A percentile compares a stretch with the other conserved stretches of the same genome.
phyloP scores from a whole-genome alignment of 2,797 vertebrate species.

The Sebastolobus alascanus region DNA sequence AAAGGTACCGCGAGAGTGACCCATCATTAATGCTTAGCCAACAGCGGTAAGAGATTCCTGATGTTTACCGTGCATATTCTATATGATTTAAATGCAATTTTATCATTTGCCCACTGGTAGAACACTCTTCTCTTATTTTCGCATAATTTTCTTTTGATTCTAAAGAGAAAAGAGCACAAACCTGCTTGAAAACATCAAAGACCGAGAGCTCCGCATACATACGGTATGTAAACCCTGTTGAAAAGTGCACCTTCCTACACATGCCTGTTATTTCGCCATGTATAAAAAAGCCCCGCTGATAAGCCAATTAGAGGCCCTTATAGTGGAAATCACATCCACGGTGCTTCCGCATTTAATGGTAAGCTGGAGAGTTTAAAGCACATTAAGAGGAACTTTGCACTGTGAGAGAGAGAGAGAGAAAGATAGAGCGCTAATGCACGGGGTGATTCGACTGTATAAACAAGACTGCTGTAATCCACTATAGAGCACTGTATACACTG shows the following conservation, averaged over 20 bases:
- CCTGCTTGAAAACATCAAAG: constrained; percentile 12
- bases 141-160: constrained; percentile 9
- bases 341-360: constrained; percentile 20
- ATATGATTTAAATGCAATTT: not conserved
- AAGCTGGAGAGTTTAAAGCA: constrained; percentile 30
- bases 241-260: not conserved
- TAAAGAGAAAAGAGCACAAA: not conserved
- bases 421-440: constrained; percentile 29
- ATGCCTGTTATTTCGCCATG: constrained; percentile 3
- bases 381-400: constrained; percentile 51
- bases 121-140: not conserved
- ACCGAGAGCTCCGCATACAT: not conserved
- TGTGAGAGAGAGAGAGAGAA: not conserved
- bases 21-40: not conserved
- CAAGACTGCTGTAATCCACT: constrained; percentile 44
- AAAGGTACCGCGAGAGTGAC: constrained; percentile 11
- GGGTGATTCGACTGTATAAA: constrained; percentile 47
- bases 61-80: not conserved
- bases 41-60: constrained; percentile 2
- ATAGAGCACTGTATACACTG: constrained; percentile 10
- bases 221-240: not conserved
- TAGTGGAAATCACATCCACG: constrained; percentile 37
- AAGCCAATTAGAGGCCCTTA: constrained; percentile 45
- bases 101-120: not conserved
- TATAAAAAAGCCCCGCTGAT: constrained; percentile 5